Base-by-base conservation (phyloP, 2,113 vertebrate genomes). In the Psammodynastes pulverulentus region DNA sequence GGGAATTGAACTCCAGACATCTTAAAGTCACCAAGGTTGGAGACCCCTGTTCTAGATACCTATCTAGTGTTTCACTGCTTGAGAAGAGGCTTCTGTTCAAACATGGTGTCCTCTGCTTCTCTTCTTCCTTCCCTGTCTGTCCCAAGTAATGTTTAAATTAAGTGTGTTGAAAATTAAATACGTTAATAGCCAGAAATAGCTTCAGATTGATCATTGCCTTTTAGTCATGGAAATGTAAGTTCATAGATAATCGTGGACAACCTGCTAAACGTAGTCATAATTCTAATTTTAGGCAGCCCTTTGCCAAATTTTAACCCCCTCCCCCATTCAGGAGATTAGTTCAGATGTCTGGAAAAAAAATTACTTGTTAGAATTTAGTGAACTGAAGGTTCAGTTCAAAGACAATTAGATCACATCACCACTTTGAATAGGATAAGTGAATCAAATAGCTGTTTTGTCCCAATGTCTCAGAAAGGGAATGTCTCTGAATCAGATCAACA, bases 151-250 rank as follows among this genome's bases (percentile, higher is more conserved):
- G 46, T 45, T 79, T 17, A 72, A 34, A 17, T 86, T 53, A 53
- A 72, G 86, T 21, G 48, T 88, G 86, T 45, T 92, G 91, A 79
- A 88, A 45, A 92, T 92, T 92, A 92, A 92, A 92, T 45, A 45
- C 86, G 53, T 92, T 92, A 88, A 92, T 39, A 92, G 34, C 58
- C 91, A 53, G 86, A 79, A 29, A 62, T 15, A 53, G 48, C 48
- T 48, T 72, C 29, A 17, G 58, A 13, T 9, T 92, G 85, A 56
- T 91, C 17, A 13, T 26, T 91, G 48, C 13, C 21, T 48, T 54
- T 56, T 54, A 48, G 52, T 56, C 8, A 13, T 9, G 9, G 26
- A 26, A 89, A 45, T 46, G 2, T 48, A 17, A 19, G 7, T 45
- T 46, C 4, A 13, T 9, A 58, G 54, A 79, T 34, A 15, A 72